Evolutionary conservation across 2,888 invertebrate species (phyloP), one percentile per base, ranked within the genome.

Genomic region (Colostygia pectinataria): DNA sequence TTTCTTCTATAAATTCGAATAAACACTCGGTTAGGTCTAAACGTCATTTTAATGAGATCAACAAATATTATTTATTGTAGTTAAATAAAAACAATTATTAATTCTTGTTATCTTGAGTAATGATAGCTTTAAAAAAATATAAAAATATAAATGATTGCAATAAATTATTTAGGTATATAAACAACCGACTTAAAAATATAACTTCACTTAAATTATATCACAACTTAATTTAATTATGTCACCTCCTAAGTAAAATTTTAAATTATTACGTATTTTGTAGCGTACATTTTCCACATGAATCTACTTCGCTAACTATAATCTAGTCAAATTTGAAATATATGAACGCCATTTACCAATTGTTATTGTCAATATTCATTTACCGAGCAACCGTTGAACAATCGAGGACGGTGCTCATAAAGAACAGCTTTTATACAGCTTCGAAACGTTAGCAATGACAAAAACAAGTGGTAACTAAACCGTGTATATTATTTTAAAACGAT

Each of bases 211-310:
- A 67, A 66, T 59, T 65, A 61, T 55, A 61, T 60, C 67, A 63
- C 62, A 65, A 59, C 42, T 46, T 51, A 61, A 64, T 61, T 71
- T 59, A 59, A 62, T 63, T 71, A 73, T 67, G 81, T 80, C 83
- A 82, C 81, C 82, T 77, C 73, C 80, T 80, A 80, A 75, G 65
- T 46, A 55, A 62, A 58, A 63, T 57, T 47, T 58, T 37, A 45
- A 39, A 55, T 49, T 61, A 59, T 29, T 49, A 52, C 39, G 46
- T 42, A 43, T 28, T 29, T 52, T 14, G 27, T 39, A 57, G 52
- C 55, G 59, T 52, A 49, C 1, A 13, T 43, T 55, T 59, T 48
- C 39, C 61, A 45, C 49, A 31, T 15, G 34, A 13, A 43, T 38
- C 48, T 53, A 57, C 25, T 44, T 43, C n/a, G n/a, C n/a, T 33